Percentiles rank a stretch among this genome's conserved stretches.
Evolutionary conservation across 2,113 vertebrate genomes (phyloP).

Genomic region (Micromys minutus): DNA sequence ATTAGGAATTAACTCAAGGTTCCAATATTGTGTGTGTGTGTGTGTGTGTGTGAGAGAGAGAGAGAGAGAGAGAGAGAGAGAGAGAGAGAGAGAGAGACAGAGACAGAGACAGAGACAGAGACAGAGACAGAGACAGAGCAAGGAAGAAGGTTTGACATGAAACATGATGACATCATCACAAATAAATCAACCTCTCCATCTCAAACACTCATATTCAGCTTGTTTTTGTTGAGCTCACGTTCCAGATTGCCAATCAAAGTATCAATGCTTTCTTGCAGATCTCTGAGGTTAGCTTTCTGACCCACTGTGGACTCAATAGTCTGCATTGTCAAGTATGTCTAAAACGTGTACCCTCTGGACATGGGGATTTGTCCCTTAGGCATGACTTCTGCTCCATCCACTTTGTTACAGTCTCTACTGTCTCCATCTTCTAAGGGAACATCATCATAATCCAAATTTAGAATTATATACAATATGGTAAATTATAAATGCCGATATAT

Average conservation of each 20-base stretch:
- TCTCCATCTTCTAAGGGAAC: conserved; percentile 90
- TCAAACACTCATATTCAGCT: conserved; percentile 92
- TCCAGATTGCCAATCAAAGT: conserved; percentile 97
- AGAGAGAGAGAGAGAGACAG: too few relatives aligned
- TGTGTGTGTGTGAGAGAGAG: too few relatives aligned
- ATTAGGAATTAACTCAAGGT: conserved; percentile 46
- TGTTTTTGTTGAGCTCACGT: conserved; percentile 97
- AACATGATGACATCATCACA: conserved; percentile 26
- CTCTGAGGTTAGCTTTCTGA: conserved; percentile 93
- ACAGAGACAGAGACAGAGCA: too few relatives aligned
- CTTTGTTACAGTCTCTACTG: conserved; percentile 79
- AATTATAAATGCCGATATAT: not conserved
- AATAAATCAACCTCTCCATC: not conserved
- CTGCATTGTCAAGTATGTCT: conserved; percentile 93
- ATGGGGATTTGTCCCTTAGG: conserved; percentile 53
- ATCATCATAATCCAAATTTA: conserved; percentile 91
- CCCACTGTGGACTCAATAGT: conserved; percentile 89
- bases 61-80: too few relatives aligned
- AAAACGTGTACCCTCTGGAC: conserved; percentile 87
- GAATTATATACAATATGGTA: not conserved
- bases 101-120: too few relatives aligned
- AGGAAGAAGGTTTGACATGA: not conserved
- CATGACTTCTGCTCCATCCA: conserved; percentile 73
- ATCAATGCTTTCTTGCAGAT: conserved; percentile 99
- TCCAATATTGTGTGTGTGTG: not conserved